phyloP scores from a whole-genome alignment of 2,888 invertebrate genomes.

The Pasiphila rectangulata region DNA sequence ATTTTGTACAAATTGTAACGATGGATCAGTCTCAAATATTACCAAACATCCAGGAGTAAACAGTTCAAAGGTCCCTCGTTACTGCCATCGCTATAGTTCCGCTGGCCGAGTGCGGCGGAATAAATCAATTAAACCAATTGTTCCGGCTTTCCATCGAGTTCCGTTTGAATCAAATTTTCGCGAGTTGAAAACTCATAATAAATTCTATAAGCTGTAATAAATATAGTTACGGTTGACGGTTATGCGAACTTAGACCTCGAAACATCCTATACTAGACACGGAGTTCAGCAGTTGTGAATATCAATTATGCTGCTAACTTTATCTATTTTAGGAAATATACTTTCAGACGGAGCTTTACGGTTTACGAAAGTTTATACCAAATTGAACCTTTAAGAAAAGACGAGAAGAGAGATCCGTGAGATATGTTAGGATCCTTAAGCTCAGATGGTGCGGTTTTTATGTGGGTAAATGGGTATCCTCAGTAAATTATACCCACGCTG shows the following conservation, averaged over 20 bases:
- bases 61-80: conserved; percentile 2
- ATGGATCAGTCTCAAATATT: neutral
- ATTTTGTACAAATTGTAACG: too few relatives aligned
- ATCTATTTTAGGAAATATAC: neutral
- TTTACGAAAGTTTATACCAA: too few relatives aligned
- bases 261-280: conserved; percentile 19
- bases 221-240: conserved; percentile 20
- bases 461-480: neutral
- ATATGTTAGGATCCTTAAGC: conserved; percentile 2
- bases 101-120: conserved; percentile 20
- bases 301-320: conserved; percentile 1
- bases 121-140: conserved; percentile 29
- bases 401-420: too few relatives aligned
- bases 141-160: conserved; percentile 14
- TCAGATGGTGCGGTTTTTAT: neutral
- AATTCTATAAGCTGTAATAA: conserved; percentile 27
- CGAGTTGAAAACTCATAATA: conserved; percentile 22
- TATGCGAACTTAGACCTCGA: conserved; percentile 12
- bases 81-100: conserved; percentile 18
- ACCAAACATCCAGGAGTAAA: neutral
- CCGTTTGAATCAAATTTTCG: conserved; percentile 17
- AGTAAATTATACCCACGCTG: too few relatives aligned
- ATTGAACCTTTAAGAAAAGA: too few relatives aligned
- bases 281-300: conserved; percentile 7
- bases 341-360: neutral